Percentiles rank a stretch among this genome's conserved stretches.
Evolutionary conservation across 2,113 vertebrate genomes (phyloP).

Genomic region (Gymnobelideus leadbeateri): DNA sequence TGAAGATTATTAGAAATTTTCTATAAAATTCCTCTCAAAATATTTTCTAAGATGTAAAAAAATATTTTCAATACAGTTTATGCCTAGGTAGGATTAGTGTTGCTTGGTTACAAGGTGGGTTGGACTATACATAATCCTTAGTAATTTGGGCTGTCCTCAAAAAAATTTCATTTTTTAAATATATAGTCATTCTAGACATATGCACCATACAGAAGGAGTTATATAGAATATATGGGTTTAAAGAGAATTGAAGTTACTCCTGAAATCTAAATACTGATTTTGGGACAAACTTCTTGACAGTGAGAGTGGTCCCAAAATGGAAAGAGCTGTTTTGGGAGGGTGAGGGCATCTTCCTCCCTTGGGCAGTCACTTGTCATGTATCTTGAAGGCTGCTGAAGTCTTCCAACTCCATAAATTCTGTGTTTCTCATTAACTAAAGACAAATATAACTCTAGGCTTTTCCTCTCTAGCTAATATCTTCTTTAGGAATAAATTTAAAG

Average conservation of each 20-base stretch:
- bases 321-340: no score
- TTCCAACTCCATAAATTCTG: no score
- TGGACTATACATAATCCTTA: conserved; percentile 30
- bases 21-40: conserved; percentile 1
- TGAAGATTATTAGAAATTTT: conserved; percentile 37
- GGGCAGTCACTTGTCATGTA: no score
- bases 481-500: conserved; percentile 42
- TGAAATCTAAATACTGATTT: no score
- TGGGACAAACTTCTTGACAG: no score
- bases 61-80: neutral
- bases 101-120: neutral
- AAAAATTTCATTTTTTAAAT: neutral
- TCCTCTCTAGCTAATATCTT: conserved; percentile 34
- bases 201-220: conserved; percentile 9
- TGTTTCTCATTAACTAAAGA: neutral
- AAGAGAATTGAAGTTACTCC: no score
- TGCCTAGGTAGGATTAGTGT: no score
- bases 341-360: no score
- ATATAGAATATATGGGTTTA: no score
- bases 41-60: neutral
- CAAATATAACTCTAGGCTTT: conserved; percentile 13
- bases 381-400: no score
- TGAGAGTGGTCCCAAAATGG: no score
- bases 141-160: neutral
- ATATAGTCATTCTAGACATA: conserved; percentile 5